Percentiles rank a stretch among this genome's conserved stretches.
phyloP scores from a whole-genome alignment of 2,888 invertebrate species.

The Ophion ellenae region DNA sequence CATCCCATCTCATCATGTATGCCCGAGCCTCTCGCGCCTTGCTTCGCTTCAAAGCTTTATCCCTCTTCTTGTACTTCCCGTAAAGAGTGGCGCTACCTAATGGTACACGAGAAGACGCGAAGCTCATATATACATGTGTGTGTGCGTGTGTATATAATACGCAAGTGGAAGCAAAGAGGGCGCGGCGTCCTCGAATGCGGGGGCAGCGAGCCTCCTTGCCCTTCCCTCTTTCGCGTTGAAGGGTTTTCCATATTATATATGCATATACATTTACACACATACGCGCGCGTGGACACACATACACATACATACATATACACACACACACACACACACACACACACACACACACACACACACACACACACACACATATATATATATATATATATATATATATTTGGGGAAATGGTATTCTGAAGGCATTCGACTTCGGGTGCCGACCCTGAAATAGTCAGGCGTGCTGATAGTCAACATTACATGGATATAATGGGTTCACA shows the following conservation, averaged over 20 bases:
- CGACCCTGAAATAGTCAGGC: background rate
- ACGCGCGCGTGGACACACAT: background rate
- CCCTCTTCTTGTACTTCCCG: constrained; percentile 42
- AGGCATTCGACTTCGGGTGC: background rate
- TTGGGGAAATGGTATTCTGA: background rate
- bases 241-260: constrained; percentile 53
- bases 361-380: background rate
- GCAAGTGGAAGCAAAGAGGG: constrained; percentile 56
- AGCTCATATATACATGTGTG: constrained; percentile 19
- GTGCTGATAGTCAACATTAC: background rate
- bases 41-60: constrained; percentile 48
- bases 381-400: background rate
- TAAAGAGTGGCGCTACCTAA: constrained; percentile 65
- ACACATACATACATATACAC: background rate
- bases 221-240: constrained; percentile 40
- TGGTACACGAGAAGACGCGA: constrained; percentile 66
- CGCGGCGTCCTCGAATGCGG: constrained; percentile 61
- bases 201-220: constrained; percentile 44
- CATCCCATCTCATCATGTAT: background rate
- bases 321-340: background rate
- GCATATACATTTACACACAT: constrained; percentile 2
- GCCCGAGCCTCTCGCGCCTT: constrained; percentile 49
- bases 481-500: background rate
- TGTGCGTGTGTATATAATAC: constrained; percentile 45
- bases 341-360: background rate